These are phyloP conservation scores for Leontocebus nigricollis DNA, from an alignment of 2,797 vertebrate species.

Conservation along the genomic window DNA sequence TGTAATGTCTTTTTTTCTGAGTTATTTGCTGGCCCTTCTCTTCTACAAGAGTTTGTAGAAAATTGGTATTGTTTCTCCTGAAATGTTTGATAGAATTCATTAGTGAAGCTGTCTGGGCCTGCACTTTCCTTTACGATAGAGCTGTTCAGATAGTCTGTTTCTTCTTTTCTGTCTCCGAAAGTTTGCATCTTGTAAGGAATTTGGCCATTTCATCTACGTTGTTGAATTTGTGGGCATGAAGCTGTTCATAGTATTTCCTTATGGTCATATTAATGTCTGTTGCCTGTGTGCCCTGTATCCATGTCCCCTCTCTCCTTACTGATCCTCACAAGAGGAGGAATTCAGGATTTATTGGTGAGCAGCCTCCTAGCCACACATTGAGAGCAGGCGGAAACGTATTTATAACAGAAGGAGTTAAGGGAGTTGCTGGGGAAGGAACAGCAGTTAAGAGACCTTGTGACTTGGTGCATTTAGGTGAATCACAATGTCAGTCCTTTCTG, in stretches of 20 bases:
- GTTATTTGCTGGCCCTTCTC: too few relatives aligned
- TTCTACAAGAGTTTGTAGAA: neutral
- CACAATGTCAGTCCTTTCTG: neutral
- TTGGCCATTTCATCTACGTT: neutral
- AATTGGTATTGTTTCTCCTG: neutral
- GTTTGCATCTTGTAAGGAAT: neutral
- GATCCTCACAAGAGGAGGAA: neutral
- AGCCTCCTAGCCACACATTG: neutral
- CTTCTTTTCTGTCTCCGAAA: neutral
- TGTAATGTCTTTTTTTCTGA: neutral
- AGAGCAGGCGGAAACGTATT: neutral
- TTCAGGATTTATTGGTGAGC: neutral
- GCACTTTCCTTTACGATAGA: neutral
- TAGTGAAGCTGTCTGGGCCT: neutral
- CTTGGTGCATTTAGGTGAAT: neutral
- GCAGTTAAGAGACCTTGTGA: neutral
- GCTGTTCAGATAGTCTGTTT: neutral
- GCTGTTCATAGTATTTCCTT: neutral
- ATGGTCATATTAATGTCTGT: neutral
- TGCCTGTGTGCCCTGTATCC: rapidly evolving
- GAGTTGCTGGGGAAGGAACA: neutral
- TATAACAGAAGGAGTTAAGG: neutral
- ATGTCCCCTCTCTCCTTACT: neutral
- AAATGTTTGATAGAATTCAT: neutral
- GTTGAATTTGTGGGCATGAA: neutral